Percentiles rank a stretch among this genome's conserved stretches.
Conservation (phyloP, 2,797 vertebrate genomes). For the Hoplostethus mediterraneus region DNA sequence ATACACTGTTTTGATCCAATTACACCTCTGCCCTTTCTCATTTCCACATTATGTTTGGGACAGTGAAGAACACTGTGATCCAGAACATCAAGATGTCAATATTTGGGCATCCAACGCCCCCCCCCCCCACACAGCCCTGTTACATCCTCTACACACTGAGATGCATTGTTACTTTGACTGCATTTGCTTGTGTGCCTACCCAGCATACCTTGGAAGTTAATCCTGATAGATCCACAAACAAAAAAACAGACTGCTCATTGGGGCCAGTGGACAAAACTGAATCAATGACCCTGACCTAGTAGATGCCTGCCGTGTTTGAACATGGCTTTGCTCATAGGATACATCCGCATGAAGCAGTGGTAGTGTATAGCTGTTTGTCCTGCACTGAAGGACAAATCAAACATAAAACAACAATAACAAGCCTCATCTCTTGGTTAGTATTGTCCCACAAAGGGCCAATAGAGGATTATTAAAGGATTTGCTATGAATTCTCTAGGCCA, state of each 20-base stretch:
- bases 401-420: background rate
- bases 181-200: constrained; percentile 17
- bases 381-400: background rate
- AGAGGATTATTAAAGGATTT: constrained; percentile 6
- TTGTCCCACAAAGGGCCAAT: background rate
- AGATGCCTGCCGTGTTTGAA: constrained; percentile 18
- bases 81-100: constrained; percentile 46
- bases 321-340: constrained; percentile 22
- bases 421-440: background rate
- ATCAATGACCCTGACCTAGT: constrained; percentile 50
- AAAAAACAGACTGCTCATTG: constrained; percentile 22
- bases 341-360: background rate
- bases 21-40: constrained; percentile 39
- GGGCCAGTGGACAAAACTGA: constrained; percentile 20
- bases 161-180: constrained; percentile 19
- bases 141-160: constrained; percentile 21
- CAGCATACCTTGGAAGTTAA: constrained; percentile 32
- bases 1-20: constrained; percentile 51
- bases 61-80: constrained; percentile 26
- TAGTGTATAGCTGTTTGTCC: background rate
- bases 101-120: constrained; percentile 35
- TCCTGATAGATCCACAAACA: constrained; percentile 40
- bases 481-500: background rate
- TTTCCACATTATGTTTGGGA: constrained; percentile 40
- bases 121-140: constrained; percentile 14